These are phyloP conservation scores for Rapana venosa DNA, from an alignment of 2,888 invertebrate genomes.

Conservation along the genomic window DNA sequence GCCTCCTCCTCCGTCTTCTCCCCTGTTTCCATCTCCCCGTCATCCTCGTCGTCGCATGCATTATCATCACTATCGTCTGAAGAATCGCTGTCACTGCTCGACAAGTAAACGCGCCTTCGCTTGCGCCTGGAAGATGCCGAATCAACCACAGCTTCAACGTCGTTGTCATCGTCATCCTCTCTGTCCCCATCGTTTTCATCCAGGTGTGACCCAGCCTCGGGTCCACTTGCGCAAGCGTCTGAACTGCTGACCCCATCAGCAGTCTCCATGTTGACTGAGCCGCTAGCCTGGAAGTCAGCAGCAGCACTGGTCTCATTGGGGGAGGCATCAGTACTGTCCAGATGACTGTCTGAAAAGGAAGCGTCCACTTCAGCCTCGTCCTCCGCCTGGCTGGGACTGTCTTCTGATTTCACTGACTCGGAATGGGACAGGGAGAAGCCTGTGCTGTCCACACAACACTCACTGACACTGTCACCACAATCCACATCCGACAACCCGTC, in stretches of 20 bases:
- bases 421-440: slow-evolving; percentile 52
- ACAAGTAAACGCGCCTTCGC: slow-evolving; percentile 14
- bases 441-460: slow-evolving; percentile 54
- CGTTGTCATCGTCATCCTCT: slow-evolving; percentile 42
- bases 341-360: slow-evolving; percentile 39
- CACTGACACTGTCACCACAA: slow-evolving; percentile 57
- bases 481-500: slow-evolving; percentile 58
- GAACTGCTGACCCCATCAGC: slow-evolving; percentile 37
- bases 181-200: slow-evolving; percentile 48
- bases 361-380: slow-evolving; percentile 43
- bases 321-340: slow-evolving; percentile 42
- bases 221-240: slow-evolving; percentile 33
- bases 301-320: slow-evolving; percentile 39
- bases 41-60: slow-evolving; percentile 41
- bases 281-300: slow-evolving; percentile 19
- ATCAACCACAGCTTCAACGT: slow-evolving; percentile 45
- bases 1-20: slow-evolving; percentile 14
- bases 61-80: slow-evolving; percentile 49
- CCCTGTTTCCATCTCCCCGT: slow-evolving; percentile 43
- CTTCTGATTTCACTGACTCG: slow-evolving; percentile 50
- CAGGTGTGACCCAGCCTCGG: slow-evolving; percentile 44
- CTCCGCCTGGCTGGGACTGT: slow-evolving; percentile 40
- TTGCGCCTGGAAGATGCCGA: slow-evolving; percentile 16
- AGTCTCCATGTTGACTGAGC: slow-evolving; percentile 32
- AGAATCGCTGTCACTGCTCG: slow-evolving; percentile 44